Evolutionary conservation across 2,888 invertebrate genomes (phyloP), one percentile per base, ranked within the genome.

Genomic region (Megaustenia siamemsis): DNA sequence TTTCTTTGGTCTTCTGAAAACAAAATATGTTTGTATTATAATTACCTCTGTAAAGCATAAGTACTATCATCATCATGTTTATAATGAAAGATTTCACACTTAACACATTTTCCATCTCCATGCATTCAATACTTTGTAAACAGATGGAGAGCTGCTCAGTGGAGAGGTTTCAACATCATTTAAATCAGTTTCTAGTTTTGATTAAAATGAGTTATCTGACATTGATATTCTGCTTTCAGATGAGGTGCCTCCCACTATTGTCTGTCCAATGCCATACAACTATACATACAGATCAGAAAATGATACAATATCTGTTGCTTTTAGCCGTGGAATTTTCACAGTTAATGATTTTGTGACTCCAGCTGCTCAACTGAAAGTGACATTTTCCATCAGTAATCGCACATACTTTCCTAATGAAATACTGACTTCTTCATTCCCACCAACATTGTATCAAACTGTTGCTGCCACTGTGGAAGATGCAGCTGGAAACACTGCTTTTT

Each of bases 381-480:
- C 38, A 18, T 83, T 76, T 32, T 40, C 45, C 6, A 1, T 32
- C 10, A 10, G 53, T 1, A 68, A 24, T 8, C 53, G 69, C 53
- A 53, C 40, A 24, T 83, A 68, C 38, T 28, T 38, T 32, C 35
- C 84, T 2, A 45, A 21, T 3, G 21, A n/a, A 24, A 60, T 35
- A 45, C 28, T 73, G 32, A 5, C 38, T 2, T 3, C 76, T 5
- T 53, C 81, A 10, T 86, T 86, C 77, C 86, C 85, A 24, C 82
- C 79, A 32, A 80, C 28, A 56, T n/a, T 32, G 4, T 66, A 45
- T 43, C 21, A 60, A 60, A 43, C 43, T 28, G 97, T 98, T 0
- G 97, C 97, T 94, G 99, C 99, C 91, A 97, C 98, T 0, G 99
- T 98, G 2, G 98, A 97, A 91, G 99, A 99, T 94, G 97, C 97